Evolutionary conservation across 2,797 vertebrate species (phyloP), one percentile per base, ranked within the genome.

Genomic region (Sebastes goodei): DNA sequence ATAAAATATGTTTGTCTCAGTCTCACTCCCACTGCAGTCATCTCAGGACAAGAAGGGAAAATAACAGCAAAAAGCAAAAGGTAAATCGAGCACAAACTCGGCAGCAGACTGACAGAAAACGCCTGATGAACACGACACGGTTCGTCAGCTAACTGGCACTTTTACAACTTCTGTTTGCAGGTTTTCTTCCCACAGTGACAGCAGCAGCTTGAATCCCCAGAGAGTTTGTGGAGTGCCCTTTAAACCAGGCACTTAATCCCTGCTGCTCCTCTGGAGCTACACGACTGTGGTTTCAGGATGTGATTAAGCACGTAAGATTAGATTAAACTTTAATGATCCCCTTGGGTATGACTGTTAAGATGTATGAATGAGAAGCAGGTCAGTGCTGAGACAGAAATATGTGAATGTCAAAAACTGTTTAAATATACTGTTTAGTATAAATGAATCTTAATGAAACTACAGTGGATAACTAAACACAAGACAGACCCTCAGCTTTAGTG

Each of bases 241-340:
- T 76, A 83, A 76, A 85, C 20, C 67, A 46, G 56, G 15, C 56
- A 59, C 60, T 71, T 66, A 70, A 78, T 71, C 65, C 52, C 42
- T 49, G 59, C 49, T 32, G 25, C 38, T 63, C 76, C 68, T 32
- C 17, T 23, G 23, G 52, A 78, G 82, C 77, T 21, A 65, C 46
- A 46, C n/a, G 3, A 10, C 69, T 67, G 74, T 80, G 79, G 72
- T 62, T 71, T 71, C 69, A 78, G 60, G 70, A 79, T 68, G 17
- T 76, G 63, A 88, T 82, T 79, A 74, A 46, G 57, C 61, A 61
- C 49, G 15, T 65, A 42, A 71, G 52, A 76, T 78, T 65, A 56
- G 27, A 74, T 87, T 80, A 80, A 85, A 38, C 52, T 63, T 82
- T 75, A 78, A 77, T 64, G 60, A 66, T 69, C 29, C 81, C 46